phyloP scores from a whole-genome alignment of 1,140 invertebrate species.

The Drosophila malerkotliana region DNA sequence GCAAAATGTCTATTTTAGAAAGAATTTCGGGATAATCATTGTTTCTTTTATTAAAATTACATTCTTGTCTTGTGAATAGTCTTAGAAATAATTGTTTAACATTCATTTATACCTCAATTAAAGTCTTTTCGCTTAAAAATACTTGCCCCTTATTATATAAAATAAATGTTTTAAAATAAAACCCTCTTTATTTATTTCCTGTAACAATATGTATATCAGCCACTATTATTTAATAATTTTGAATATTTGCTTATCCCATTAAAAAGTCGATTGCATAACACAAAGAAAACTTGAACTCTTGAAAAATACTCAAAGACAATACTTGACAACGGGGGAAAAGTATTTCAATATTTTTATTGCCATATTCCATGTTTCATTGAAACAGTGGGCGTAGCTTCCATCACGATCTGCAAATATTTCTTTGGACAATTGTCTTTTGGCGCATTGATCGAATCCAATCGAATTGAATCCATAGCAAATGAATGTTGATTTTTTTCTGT shows the following conservation, averaged over 20 bases:
- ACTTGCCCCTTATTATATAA: neutral
- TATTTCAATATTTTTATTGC: constrained; percentile 51
- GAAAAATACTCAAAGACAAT: constrained; percentile 34
- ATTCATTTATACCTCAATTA: too few relatives aligned
- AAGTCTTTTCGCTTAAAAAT: neutral
- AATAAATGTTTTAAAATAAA: neutral
- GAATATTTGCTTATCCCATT: constrained; percentile 44
- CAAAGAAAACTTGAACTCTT: constrained; percentile 40
- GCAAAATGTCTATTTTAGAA: too few relatives aligned
- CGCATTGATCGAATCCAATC: constrained; percentile 12
- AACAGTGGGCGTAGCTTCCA: constrained; percentile 70
- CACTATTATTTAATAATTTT: constrained; percentile 13
- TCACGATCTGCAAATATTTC: constrained; percentile 75
- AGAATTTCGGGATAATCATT: too few relatives aligned
- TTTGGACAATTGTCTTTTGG: constrained; percentile 57
- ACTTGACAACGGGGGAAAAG: constrained; percentile 40
- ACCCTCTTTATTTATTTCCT: constrained; percentile 11
- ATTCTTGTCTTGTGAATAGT: too few relatives aligned
- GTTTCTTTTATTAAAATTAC: too few relatives aligned
- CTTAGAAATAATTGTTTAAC: too few relatives aligned
- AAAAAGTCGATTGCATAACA: constrained; percentile 48
- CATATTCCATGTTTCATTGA: constrained; percentile 46
- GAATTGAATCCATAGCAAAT: constrained; percentile 33
- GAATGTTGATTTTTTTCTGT: constrained; percentile 24
- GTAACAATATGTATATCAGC: neutral